A percentile compares a stretch with the other conserved stretches of the same genome.
Evolutionary conservation across 2,797 vertebrate species (phyloP).

Genomic region (Tauraco hartlaubi): DNA sequence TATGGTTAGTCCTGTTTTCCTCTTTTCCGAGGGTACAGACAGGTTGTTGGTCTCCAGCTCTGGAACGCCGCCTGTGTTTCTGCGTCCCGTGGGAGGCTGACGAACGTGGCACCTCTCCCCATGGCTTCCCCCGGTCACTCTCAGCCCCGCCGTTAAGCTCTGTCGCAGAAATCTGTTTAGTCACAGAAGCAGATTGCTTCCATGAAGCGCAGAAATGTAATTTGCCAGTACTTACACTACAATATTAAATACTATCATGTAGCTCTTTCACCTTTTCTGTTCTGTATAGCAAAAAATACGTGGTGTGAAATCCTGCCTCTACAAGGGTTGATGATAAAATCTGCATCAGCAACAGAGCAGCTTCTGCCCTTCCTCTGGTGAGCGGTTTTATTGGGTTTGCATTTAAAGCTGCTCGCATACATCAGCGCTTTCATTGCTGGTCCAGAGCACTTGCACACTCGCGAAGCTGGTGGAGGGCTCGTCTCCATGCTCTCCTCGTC

Average conservation of each 20-base stretch:
- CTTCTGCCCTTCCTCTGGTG: constrained; percentile 12
- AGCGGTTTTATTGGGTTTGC: constrained; percentile 31
- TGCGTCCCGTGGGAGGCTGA: not conserved
- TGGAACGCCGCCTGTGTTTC: not conserved
- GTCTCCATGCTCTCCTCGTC: not conserved
- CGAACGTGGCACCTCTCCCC: not conserved
- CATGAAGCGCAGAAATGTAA: constrained; percentile 22
- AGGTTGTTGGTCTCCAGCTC: not conserved
- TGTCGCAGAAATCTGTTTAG: constrained; percentile 56
- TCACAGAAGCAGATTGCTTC: constrained; percentile 56
- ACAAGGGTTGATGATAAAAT: constrained; percentile 20
- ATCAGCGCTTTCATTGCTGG: not conserved
- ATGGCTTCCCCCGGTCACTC: not conserved
- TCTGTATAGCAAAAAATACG: constrained; percentile 47
- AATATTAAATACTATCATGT: constrained; percentile 44
- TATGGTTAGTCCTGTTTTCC: not conserved
- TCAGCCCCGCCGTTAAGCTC: constrained; percentile 12
- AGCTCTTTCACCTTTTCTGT: constrained; percentile 47
- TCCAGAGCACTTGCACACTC: not conserved
- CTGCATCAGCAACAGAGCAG: not conserved
- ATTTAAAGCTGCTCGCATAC: not conserved
- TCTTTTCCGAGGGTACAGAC: not conserved
- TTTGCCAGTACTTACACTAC: constrained; percentile 51
- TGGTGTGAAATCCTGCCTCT: constrained; percentile 48
- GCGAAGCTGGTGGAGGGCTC: not conserved